phyloP scores from a whole-genome alignment of 2,888 invertebrate species.

The Drosophila mercatorum region DNA sequence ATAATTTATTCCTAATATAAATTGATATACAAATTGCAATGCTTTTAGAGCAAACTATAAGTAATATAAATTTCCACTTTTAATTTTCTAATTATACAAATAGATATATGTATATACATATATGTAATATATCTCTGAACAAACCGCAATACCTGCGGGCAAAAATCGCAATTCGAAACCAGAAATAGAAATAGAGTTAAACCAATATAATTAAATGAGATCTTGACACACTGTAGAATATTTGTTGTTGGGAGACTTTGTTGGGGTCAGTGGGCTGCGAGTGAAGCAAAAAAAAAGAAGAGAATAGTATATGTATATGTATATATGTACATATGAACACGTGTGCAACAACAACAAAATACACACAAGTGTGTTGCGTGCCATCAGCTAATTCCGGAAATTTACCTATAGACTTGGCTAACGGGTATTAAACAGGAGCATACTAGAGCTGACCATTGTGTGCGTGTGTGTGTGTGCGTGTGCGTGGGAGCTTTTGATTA shows the following conservation, averaged over 20 bases:
- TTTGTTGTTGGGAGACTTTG: slow-evolving; percentile 30
- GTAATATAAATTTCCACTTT: no score
- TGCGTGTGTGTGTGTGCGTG: slow-evolving; percentile 7
- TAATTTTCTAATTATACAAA: no score
- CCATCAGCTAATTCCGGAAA: slow-evolving; percentile 66
- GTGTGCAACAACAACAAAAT: slow-evolving; percentile 15
- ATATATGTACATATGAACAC: background rate
- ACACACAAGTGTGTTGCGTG: slow-evolving; percentile 56
- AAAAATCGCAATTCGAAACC: background rate
- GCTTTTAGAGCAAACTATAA: no score
- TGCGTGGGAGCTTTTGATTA: slow-evolving; percentile 29
- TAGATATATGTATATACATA: no score
- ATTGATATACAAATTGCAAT: no score
- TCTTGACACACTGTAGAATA: slow-evolving; percentile 36
- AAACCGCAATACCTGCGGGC: no score
- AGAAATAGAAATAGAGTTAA: background rate
- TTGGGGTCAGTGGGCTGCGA: slow-evolving; percentile 58
- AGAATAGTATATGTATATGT: slow-evolving; percentile 1
- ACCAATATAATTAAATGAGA: background rate
- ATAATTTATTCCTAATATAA: no score
- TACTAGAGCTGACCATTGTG: slow-evolving; percentile 37
- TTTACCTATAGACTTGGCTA: slow-evolving; percentile 60
- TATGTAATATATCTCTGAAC: background rate
- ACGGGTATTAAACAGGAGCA: slow-evolving; percentile 44
- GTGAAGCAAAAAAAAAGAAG: background rate